Evolutionary conservation across 2,797 vertebrate species (phyloP), one percentile per base, ranked within the genome.

Genomic region (Psittacula echo): DNA sequence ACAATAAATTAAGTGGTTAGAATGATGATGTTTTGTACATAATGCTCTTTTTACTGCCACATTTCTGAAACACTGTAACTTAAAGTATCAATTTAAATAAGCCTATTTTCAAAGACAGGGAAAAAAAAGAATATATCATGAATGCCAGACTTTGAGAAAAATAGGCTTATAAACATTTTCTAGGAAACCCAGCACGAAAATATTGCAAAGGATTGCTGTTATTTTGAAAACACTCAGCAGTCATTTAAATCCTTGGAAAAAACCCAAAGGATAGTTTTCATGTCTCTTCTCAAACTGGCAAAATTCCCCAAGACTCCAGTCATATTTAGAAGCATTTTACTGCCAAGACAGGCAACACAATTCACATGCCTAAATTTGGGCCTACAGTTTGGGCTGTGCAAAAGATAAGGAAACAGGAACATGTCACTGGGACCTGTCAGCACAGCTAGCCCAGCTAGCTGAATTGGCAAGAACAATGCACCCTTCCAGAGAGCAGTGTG

Each of bases 211-310:
- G 27, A 44, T 51, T 87, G 76, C 50, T 73, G 13, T 78, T 77
- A 75, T 50, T 89, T 86, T 70, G 50, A 87, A 93, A 93, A 93
- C 17, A 47, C 13, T 72, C 27, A 67, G 41, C 39, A 84, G 58
- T 75, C 17, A 84, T 72, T 89, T 72, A 84, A 91, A 93, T 86
- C 54, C 65, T 70, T 81, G 73, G 72, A 37, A 89, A 89, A 82
- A 90, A 15, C 2, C 8, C 45, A 18, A 82, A 82, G 20, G 22
- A 68, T 10, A 54, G 42, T 85, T 93, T 80, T 95, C n/a, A 41
- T 20, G 26, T 81, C 75, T 87, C 39, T 83, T 89, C 50, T 86
- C 73, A 92, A 95, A 76, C 42, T 91, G 50, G 66, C 39, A 86
- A 44, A 90, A 79, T 78, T 87, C 44, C 86, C 60, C 37, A 60